These are phyloP conservation scores for Cochlearius cochlearius DNA, from an alignment of 2,113 vertebrate genomes.

Conservation along the genomic window DNA sequence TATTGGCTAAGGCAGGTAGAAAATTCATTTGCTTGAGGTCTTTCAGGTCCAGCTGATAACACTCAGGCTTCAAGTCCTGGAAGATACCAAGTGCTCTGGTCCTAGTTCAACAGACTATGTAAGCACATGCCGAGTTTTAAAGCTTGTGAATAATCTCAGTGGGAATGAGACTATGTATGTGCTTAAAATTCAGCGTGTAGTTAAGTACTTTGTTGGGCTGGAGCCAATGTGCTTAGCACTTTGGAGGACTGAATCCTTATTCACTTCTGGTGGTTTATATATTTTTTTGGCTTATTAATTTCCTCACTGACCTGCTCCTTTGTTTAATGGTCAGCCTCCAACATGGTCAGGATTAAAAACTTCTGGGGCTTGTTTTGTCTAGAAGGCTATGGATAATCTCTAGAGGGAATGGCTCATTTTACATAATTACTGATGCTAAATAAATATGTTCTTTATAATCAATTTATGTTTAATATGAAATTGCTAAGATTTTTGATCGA, in stretches of 20 bases:
- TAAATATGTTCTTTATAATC: conserved; percentile 62
- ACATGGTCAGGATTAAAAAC: conserved; percentile 45
- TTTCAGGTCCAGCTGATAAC: background rate
- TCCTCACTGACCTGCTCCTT: conserved; percentile 19
- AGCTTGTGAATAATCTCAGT: background rate
- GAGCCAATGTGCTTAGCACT: conserved; percentile 23
- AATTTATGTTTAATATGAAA: conserved; percentile 47
- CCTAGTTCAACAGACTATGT: background rate
- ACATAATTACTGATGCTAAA: conserved; percentile 48
- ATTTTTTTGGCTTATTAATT: conserved; percentile 21
- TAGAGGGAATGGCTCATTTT: conserved; percentile 36
- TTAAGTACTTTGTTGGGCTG: conserved; percentile 14
- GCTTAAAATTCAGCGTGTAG: conserved; percentile 53
- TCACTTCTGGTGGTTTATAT: background rate
- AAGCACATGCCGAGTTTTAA: conserved; percentile 4
- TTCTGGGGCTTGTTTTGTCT: conserved; percentile 61
- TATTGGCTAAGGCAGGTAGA: background rate
- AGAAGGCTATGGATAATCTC: conserved; percentile 47
- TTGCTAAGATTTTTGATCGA: conserved; percentile 29
- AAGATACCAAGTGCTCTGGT: background rate
- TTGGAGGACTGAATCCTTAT: conserved; percentile 18
- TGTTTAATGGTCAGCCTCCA: conserved; percentile 1
- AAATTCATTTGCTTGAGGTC: background rate
- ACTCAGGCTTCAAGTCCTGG: background rate
- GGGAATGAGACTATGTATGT: conserved; percentile 40